Percentiles rank a stretch among this genome's conserved stretches.
Conservation (phyloP, 2,888 invertebrate genomes). For the Neria commutata region DNA sequence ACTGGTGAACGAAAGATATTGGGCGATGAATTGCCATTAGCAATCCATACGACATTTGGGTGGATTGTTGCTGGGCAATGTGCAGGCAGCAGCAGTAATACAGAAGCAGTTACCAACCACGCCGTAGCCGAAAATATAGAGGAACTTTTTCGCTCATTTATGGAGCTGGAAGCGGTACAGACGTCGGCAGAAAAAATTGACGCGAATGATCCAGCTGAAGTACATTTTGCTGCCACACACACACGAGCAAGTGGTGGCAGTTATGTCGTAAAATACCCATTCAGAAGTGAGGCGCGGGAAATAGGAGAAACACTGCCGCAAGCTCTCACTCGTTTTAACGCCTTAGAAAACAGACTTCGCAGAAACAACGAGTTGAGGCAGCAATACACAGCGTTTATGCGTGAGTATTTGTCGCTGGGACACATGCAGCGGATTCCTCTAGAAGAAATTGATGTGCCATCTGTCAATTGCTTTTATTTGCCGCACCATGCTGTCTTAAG, state of each 20-base stretch:
- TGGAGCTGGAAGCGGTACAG: background rate
- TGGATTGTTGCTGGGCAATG: background rate
- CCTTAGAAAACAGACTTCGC: background rate
- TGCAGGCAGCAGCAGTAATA: background rate
- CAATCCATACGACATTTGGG: conserved; percentile 11
- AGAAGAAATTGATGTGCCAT: background rate
- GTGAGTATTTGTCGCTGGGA: background rate
- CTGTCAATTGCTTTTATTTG: conserved; percentile 4
- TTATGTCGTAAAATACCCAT: conserved; percentile 5
- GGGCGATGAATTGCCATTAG: background rate
- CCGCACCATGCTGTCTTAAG: conserved; percentile 11
- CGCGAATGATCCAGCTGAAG: background rate
- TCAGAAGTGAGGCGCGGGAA: background rate
- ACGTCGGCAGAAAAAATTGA: background rate
- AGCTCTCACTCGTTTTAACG: background rate
- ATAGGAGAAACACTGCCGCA: background rate
- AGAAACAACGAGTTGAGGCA: background rate
- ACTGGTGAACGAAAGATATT: background rate
- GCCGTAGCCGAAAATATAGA: background rate
- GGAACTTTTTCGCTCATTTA: background rate
- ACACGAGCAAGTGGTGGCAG: background rate
- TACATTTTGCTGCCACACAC: background rate
- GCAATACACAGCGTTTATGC: background rate
- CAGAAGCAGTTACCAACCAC: background rate
- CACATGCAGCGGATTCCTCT: conserved; percentile 10